phyloP scores from a whole-genome alignment of 1,140 invertebrate genomes.

The Vanessa tameamea region DNA sequence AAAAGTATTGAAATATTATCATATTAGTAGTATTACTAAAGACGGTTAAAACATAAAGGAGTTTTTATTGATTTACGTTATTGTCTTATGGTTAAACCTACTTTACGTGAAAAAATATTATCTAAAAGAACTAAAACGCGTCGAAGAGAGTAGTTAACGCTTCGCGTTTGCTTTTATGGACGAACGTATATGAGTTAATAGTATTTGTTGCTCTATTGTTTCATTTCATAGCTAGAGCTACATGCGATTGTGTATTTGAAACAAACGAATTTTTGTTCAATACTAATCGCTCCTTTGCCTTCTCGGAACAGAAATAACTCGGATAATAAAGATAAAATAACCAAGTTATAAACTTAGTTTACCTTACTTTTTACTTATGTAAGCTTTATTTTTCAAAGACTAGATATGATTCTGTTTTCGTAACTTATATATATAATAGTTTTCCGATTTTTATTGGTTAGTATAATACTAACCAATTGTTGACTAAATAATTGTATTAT shows the following conservation, averaged over 20 bases:
- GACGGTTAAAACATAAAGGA: not conserved
- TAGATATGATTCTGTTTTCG: no score
- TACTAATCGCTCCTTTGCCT: not conserved
- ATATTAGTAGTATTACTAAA: not conserved
- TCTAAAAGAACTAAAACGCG: not conserved
- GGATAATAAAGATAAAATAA: not conserved
- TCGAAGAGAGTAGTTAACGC: not conserved
- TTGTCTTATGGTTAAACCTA: not conserved
- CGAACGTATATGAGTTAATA: not conserved
- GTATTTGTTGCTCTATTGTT: constrained; percentile 4
- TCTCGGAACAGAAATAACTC: not conserved
- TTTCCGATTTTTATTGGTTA: no score
- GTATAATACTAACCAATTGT: no score
- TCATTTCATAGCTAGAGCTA: not conserved
- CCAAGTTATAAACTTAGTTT: no score
- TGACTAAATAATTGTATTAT: no score
- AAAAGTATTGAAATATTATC: not conserved
- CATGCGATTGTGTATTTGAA: constrained; percentile 6
- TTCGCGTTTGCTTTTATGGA: not conserved
- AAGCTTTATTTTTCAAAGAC: no score
- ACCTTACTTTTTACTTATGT: no score
- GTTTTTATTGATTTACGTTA: not conserved
- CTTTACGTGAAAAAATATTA: not conserved
- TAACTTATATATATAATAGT: no score
- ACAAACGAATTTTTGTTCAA: constrained; percentile 7